A percentile compares a stretch with the other conserved stretches of the same genome.
Conservation (phyloP, 2,888 invertebrate genomes). For the Drosophila emarginata region DNA sequence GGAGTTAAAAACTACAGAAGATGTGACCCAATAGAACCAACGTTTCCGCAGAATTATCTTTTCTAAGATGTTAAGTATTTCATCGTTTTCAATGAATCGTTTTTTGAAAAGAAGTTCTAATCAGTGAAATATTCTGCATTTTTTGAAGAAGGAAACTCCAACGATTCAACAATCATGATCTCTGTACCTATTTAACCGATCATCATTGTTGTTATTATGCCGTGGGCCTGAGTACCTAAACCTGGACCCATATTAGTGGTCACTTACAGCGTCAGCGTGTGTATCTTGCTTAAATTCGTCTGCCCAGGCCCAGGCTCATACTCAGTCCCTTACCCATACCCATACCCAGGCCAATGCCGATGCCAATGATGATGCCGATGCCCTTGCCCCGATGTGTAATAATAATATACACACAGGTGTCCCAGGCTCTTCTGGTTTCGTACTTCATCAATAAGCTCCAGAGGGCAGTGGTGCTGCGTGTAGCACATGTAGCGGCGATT, state of each 20-base stretch:
- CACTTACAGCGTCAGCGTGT: constrained; percentile 69
- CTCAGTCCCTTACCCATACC: background rate
- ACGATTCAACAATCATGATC: background rate
- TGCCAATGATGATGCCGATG: background rate
- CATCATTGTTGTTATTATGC: constrained; percentile 35
- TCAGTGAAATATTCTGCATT: background rate
- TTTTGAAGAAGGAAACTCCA: background rate
- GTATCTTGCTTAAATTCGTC: constrained; percentile 64
- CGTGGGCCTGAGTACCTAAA: background rate
- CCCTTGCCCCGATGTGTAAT: constrained; percentile 69
- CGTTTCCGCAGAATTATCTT: too few relatives aligned
- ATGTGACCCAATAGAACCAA: too few relatives aligned
- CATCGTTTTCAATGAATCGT: too few relatives aligned
- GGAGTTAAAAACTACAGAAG: too few relatives aligned
- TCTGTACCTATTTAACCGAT: constrained; percentile 22
- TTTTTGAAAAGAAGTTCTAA: too few relatives aligned
- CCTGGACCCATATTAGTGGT: constrained; percentile 64
- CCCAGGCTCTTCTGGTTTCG: constrained; percentile 70
- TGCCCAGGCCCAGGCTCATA: constrained; percentile 23
- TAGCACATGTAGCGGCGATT: constrained; percentile 77
- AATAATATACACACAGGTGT: constrained; percentile 81
- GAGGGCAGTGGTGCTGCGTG: constrained; percentile 68
- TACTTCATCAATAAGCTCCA: constrained; percentile 71
- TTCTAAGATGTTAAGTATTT: too few relatives aligned
- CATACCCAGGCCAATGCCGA: background rate